phyloP scores from a whole-genome alignment of 2,113 vertebrate genomes.

The Corythaixoides concolor region DNA sequence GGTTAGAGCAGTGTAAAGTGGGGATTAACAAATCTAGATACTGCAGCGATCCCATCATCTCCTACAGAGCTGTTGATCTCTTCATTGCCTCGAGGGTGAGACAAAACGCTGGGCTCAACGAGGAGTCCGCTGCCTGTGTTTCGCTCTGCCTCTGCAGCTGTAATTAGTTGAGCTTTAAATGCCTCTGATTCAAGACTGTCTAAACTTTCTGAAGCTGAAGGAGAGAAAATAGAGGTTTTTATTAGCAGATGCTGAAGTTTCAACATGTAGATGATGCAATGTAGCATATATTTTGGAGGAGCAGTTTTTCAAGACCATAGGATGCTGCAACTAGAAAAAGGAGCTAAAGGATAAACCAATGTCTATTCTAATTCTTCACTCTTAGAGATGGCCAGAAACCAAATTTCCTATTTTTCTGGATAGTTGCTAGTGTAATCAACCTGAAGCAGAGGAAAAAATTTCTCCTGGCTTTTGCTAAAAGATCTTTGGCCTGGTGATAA shows the following conservation, averaged over 20 bases:
- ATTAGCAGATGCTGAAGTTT: not conserved
- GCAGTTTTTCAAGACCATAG: not conserved
- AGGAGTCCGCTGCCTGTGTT: not conserved
- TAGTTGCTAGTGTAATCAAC: not conserved
- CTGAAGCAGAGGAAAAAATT: not conserved
- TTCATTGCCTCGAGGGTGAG: conserved; percentile 3
- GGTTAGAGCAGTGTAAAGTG: conserved; percentile 1
- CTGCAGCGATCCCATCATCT: not conserved
- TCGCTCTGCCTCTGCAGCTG: not conserved
- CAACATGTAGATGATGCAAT: not conserved
- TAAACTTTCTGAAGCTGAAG: not conserved
- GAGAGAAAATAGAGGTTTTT: not conserved
- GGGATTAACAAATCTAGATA: conserved; percentile 1
- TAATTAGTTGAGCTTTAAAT: not conserved
- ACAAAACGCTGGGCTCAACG: not conserved
- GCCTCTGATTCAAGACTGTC: not conserved
- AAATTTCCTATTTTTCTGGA: not conserved
- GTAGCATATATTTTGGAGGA: not conserved
- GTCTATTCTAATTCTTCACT: not conserved
- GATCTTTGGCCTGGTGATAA: not conserved
- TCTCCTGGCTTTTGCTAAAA: not conserved
- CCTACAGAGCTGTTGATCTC: conserved; percentile 25
- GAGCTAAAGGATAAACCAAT: not conserved
- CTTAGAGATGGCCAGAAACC: not conserved
- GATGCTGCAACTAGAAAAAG: not conserved